Evolutionary conservation across 30 jellyfish, hydroid and myxozoan genomes (phyloP).

Genomic region (Aurelia aurita complex sp. Pacific): DNA sequence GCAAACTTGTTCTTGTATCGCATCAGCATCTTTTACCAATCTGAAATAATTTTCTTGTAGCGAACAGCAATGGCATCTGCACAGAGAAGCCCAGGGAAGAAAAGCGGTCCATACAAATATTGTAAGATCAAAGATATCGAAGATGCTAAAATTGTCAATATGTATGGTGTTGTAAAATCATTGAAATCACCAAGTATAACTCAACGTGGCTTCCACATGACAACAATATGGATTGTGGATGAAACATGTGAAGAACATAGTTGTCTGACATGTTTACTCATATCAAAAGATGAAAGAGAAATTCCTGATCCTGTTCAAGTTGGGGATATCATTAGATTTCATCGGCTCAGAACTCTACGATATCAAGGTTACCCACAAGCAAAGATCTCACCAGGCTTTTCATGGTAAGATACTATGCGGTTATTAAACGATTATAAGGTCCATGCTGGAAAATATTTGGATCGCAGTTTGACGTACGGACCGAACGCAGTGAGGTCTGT

Average conservation of each 20-base stretch:
- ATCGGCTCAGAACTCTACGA: background rate
- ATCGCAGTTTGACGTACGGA: too few species aligned
- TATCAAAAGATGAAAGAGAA: background rate
- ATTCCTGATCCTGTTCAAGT: background rate
- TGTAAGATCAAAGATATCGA: background rate
- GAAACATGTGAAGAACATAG: background rate
- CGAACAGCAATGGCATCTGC: too few species aligned
- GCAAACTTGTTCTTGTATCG: too few species aligned
- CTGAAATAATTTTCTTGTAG: too few species aligned
- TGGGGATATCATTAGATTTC: background rate
- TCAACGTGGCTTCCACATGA: background rate
- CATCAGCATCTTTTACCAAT: too few species aligned
- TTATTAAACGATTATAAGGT: too few species aligned
- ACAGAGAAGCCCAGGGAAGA: background rate
- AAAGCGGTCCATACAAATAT: background rate
- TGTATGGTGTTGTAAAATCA: constrained; percentile 2
- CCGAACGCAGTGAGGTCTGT: too few species aligned
- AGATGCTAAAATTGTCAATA: background rate
- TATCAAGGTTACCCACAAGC: constrained; percentile 2
- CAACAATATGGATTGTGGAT: background rate
- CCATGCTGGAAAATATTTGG: too few species aligned
- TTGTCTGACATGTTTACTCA: background rate
- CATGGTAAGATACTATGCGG: constrained; percentile 3
- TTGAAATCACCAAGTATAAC: background rate
- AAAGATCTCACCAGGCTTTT: background rate